Evolutionary conservation across 2,888 invertebrate species (phyloP).

Genomic region (Epicampocera succincta): DNA sequence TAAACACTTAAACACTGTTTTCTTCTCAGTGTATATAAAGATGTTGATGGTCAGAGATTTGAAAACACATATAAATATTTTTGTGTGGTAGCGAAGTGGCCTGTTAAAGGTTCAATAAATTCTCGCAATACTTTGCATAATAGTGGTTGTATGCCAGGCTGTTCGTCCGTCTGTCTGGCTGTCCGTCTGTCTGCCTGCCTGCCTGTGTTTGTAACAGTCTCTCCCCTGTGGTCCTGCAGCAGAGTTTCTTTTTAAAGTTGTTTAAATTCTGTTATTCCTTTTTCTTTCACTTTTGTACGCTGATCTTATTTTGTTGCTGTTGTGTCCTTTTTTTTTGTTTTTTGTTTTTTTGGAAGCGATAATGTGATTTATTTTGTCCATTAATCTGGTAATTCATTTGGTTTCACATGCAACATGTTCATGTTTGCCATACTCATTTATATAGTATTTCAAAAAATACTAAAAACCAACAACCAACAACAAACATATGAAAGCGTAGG

Average conservation of each 20-base stretch:
- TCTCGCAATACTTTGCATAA: conserved; percentile 73
- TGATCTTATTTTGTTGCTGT: conserved; percentile 27
- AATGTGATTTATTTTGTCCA: conserved; percentile 82
- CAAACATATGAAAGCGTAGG: conserved; percentile 61
- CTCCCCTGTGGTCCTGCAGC: conserved; percentile 57
- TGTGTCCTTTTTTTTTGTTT: conserved; percentile 48
- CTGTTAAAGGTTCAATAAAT: conserved; percentile 80
- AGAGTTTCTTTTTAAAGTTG: conserved; percentile 8
- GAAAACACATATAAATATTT: conserved; percentile 47
- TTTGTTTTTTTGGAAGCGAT: conserved; percentile 78
- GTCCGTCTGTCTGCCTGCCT: conserved; percentile 10
- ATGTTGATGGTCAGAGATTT: conserved; percentile 55
- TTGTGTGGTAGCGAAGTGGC: conserved; percentile 68
- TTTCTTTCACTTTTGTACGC: conserved; percentile 34
- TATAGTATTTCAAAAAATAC: conserved; percentile 62
- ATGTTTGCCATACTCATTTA: conserved; percentile 74
- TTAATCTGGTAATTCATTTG: conserved; percentile 82
- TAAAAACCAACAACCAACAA: conserved; percentile 15
- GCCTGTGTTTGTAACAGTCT: conserved; percentile 36
- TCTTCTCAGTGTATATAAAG: conserved; percentile 36
- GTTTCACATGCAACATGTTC: conserved; percentile 70
- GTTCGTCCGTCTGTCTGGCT: conserved; percentile 27
- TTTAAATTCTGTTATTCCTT: conserved; percentile 22
- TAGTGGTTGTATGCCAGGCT: conserved; percentile 34
- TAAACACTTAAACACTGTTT: no score